Percentiles rank a stretch among this genome's conserved stretches.
phyloP scores from a whole-genome alignment of 2,888 invertebrate genomes.

The Norana najaformis region DNA sequence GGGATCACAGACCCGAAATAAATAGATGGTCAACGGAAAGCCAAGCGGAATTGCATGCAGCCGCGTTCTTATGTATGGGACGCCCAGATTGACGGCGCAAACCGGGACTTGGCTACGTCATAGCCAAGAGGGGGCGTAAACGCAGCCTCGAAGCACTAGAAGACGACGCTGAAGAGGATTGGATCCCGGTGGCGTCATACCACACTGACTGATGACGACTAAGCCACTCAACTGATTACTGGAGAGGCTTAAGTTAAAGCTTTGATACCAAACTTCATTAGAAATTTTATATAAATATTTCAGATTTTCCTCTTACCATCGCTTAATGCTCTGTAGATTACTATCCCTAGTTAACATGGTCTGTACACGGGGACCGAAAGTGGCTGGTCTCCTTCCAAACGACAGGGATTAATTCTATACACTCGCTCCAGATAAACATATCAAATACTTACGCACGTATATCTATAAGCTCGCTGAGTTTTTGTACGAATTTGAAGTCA shows the following conservation, averaged over 20 bases:
- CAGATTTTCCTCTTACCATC: not conserved
- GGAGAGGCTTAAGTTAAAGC: no score
- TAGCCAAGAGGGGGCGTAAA: not conserved
- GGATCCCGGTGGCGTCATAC: not conserved
- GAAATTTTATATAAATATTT: not conserved
- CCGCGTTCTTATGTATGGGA: not conserved
- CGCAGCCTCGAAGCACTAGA: no score
- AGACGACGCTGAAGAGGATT: no score
- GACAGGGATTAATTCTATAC: no score
- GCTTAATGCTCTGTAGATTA: not conserved
- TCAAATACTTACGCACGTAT: no score
- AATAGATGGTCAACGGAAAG: not conserved
- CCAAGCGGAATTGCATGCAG: not conserved
- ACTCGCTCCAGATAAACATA: no score
- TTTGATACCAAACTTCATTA: no score
- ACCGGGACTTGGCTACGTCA: not conserved
- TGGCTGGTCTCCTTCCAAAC: no score
- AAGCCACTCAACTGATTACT: not conserved
- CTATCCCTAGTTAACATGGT: not conserved
- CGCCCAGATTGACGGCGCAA: not conserved
- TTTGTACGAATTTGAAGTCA: no score
- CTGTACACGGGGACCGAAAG: no score
- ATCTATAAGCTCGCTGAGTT: no score
- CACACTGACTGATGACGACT: not conserved
- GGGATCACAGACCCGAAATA: not conserved